These are phyloP conservation scores for Trachurus trachurus DNA, from an alignment of 2,797 vertebrate genomes.

Conservation along the genomic window DNA sequence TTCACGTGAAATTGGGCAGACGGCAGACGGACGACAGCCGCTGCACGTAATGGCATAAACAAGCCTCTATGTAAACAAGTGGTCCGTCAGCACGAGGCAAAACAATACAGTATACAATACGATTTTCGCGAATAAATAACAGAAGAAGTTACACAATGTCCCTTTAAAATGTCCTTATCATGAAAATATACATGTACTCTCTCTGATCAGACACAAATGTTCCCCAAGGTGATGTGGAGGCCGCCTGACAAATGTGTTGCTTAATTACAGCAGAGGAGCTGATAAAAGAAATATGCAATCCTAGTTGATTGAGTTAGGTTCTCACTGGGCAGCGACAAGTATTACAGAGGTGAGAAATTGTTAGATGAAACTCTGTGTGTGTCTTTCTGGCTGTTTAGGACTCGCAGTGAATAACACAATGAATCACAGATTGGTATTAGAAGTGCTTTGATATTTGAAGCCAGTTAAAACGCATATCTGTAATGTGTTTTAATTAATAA, in stretches of 20 bases:
- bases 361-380: slow-evolving; percentile 74
- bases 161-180: too few relatives aligned
- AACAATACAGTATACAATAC: too few relatives aligned
- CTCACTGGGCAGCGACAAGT: slow-evolving; percentile 70
- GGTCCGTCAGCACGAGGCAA: too few relatives aligned
- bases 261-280: slow-evolving; percentile 81
- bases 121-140: too few relatives aligned
- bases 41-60: too few relatives aligned
- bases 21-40: too few relatives aligned
- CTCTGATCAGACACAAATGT: not conserved
- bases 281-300: slow-evolving; percentile 80
- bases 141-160: too few relatives aligned
- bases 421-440: slow-evolving; percentile 43
- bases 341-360: slow-evolving; percentile 79
- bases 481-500: slow-evolving; percentile 69
- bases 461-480: slow-evolving; percentile 49
- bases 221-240: slow-evolving; percentile 76
- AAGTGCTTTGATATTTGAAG: slow-evolving; percentile 52
- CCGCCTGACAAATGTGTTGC: slow-evolving; percentile 73
- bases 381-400: slow-evolving; percentile 63
- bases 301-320: slow-evolving; percentile 81
- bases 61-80: too few relatives aligned
- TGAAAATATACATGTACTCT: too few relatives aligned
- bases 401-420: slow-evolving; percentile 45
- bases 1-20: too few relatives aligned